A percentile compares a stretch with the other conserved stretches of the same genome.
Evolutionary conservation across 2,888 invertebrate species (phyloP).

Genomic region (Zhuqinia jingwanae): DNA sequence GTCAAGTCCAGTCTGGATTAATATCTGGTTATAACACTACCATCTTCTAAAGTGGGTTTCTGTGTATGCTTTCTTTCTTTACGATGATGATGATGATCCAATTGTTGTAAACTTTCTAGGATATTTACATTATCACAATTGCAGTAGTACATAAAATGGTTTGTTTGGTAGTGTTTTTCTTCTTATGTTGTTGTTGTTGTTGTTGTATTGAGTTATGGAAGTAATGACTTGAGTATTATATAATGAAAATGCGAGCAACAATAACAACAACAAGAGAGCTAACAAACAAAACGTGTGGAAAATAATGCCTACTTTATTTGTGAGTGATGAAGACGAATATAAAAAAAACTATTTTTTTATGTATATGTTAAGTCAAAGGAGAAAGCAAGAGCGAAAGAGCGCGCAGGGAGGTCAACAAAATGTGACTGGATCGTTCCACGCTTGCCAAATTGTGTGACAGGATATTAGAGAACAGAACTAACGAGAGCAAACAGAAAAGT

Average conservation of each 20-base stretch:
- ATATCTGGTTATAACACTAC: constrained; percentile 3
- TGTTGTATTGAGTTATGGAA: background rate
- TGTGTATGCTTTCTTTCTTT: background rate
- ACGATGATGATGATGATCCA: background rate
- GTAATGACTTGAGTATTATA: constrained; percentile 12
- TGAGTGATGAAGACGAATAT: background rate
- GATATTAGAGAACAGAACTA: constrained; percentile 50
- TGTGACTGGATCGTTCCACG: constrained; percentile 56
- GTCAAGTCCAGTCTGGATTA: constrained; percentile 1
- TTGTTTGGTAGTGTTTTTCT: background rate
- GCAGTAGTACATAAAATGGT: background rate
- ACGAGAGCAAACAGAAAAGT: background rate
- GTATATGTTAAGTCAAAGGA: background rate
- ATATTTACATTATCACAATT: constrained; percentile 5
- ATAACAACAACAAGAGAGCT: background rate
- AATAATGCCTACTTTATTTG: too few species aligned
- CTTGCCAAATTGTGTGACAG: constrained; percentile 62
- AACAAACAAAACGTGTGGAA: background rate
- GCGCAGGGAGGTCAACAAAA: constrained; percentile 66
- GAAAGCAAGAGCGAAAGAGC: constrained; percentile 16
- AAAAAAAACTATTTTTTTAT: background rate
- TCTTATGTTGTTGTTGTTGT: background rate
- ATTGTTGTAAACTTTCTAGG: constrained; percentile 2
- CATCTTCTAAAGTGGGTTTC: background rate
- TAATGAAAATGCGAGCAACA: constrained; percentile 31